Evolutionary conservation across 1,140 invertebrate species (phyloP).

Genomic region (Zaprionus inermis): DNA sequence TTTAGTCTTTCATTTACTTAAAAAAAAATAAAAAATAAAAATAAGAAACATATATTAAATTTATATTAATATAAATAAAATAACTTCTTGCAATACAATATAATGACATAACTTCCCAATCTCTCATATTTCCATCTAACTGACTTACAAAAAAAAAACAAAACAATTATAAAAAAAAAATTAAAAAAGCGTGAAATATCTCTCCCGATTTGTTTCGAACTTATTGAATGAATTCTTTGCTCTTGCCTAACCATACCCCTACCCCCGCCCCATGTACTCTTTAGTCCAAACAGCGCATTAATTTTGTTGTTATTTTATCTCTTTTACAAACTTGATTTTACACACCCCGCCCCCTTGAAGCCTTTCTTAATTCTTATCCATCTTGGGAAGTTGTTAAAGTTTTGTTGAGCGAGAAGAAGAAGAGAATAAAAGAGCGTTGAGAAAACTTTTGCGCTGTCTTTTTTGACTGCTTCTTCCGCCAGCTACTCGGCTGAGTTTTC

Average conservation of each 20-base stretch:
- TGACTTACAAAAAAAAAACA: background rate
- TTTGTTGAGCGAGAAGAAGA: conserved; percentile 45
- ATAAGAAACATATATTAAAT: too few relatives aligned
- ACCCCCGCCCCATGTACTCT: background rate
- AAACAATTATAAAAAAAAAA: background rate
- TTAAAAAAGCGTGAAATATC: background rate
- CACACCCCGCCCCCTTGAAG: conserved; percentile 25
- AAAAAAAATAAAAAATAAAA: too few relatives aligned
- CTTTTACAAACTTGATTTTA: conserved; percentile 65
- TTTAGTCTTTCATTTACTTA: too few relatives aligned
- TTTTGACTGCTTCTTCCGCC: conserved; percentile 71
- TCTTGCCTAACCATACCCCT: too few relatives aligned
- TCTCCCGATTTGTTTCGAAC: background rate
- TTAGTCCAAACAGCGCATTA: conserved; percentile 1
- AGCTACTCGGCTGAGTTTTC: conserved; percentile 44
- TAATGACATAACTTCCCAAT: too few relatives aligned
- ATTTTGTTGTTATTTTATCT: conserved; percentile 34
- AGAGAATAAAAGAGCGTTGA: conserved; percentile 51
- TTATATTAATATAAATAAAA: too few relatives aligned
- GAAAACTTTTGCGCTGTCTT: conserved; percentile 67
- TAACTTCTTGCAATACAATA: too few relatives aligned
- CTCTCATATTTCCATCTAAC: too few relatives aligned
- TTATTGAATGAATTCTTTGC: conserved; percentile 27
- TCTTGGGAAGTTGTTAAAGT: conserved; percentile 76
- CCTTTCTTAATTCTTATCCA: conserved; percentile 36